phyloP scores from a whole-genome alignment of 2,113 vertebrate genomes.

The Lontra canadensis region DNA sequence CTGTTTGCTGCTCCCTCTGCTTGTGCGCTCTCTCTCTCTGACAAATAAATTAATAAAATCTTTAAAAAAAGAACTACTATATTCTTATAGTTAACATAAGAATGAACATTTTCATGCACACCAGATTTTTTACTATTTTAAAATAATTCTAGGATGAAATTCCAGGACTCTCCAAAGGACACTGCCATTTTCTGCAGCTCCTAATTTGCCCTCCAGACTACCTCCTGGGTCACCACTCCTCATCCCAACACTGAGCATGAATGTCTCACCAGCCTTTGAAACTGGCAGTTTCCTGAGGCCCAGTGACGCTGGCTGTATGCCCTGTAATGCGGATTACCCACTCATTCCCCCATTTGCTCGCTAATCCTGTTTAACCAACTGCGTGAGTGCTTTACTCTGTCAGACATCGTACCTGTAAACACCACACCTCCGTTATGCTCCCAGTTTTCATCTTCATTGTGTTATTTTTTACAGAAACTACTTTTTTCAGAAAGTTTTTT shows the following conservation, averaged over 20 bases:
- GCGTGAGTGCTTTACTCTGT: too few relatives aligned
- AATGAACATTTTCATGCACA: background rate
- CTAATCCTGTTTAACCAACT: accelerated
- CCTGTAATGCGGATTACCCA: background rate
- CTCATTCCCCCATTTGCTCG: background rate
- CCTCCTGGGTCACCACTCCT: background rate
- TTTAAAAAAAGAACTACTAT: background rate
- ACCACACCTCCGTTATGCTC: background rate
- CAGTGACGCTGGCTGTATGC: accelerated
- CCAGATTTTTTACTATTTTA: background rate
- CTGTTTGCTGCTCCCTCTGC: too few relatives aligned
- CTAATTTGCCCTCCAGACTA: background rate
- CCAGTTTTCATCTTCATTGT: background rate
- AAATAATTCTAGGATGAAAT: background rate
- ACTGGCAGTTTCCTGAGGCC: accelerated
- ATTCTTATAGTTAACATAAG: too few relatives aligned
- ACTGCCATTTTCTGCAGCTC: background rate
- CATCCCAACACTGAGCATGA: too few relatives aligned
- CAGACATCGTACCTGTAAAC: background rate
- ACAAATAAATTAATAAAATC: background rate
- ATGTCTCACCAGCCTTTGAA: too few relatives aligned
- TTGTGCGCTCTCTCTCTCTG: background rate
- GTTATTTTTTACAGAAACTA: background rate
- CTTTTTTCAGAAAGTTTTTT: too few relatives aligned
- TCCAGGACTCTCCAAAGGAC: background rate